Conservation (phyloP, 2,113 vertebrate genomes). For the Anarhynchus alexandrinus region DNA sequence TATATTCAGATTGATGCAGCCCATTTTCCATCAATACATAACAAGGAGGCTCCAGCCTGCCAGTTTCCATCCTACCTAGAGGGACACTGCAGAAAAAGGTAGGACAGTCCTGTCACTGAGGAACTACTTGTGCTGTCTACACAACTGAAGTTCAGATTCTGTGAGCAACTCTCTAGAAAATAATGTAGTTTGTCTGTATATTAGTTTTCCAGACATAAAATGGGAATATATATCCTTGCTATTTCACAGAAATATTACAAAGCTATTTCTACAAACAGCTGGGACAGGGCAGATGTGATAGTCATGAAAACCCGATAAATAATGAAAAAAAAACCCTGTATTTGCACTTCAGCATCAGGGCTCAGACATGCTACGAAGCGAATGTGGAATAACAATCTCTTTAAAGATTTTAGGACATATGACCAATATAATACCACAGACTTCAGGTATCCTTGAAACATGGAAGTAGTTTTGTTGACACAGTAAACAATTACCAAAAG, state of each 20-base stretch:
- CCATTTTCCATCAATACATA: background rate
- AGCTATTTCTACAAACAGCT: background rate
- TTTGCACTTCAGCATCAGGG: background rate
- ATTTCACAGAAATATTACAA: background rate
- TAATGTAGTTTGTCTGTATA: background rate
- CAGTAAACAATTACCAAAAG: background rate
- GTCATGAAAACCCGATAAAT: background rate
- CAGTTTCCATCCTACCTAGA: background rate
- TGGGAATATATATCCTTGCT: background rate
- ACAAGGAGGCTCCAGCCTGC: conserved; percentile 4
- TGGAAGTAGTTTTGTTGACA: background rate
- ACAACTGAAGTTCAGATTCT: background rate
- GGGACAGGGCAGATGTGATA: background rate
- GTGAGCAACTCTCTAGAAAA: background rate
- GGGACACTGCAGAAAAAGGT: background rate
- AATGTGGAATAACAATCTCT: background rate
- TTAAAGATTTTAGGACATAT: background rate
- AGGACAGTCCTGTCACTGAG: background rate
- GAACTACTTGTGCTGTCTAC: background rate
- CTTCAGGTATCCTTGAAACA: background rate
- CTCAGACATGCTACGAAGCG: background rate
- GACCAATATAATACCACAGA: background rate
- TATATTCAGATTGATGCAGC: conserved; percentile 29
- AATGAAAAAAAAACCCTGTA: background rate
- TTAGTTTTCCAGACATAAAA: background rate